Percentiles rank a stretch among this genome's conserved stretches.
Evolutionary conservation across 2,797 vertebrate species (phyloP).

Genomic region (Cynopterus sphinx): DNA sequence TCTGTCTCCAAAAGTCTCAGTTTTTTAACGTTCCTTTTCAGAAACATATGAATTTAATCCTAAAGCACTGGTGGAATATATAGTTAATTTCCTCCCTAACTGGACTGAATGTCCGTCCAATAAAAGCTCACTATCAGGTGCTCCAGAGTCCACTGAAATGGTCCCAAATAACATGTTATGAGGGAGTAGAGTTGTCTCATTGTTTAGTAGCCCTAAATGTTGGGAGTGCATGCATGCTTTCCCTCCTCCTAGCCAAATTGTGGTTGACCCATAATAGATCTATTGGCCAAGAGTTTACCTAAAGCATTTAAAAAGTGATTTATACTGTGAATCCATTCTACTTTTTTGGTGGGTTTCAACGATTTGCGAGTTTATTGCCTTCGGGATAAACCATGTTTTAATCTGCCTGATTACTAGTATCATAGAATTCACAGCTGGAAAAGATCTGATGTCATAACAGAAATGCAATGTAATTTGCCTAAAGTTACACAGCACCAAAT

Average conservation of each 20-base stretch:
- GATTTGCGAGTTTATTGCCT: not conserved
- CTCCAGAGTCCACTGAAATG: not conserved
- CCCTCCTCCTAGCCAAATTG: not conserved
- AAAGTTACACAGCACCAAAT: not conserved
- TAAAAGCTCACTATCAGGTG: not conserved
- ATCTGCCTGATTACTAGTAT: not conserved
- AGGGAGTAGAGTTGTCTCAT: not conserved
- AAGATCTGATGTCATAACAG: not conserved
- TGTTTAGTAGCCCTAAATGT: not conserved
- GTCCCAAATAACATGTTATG: not conserved
- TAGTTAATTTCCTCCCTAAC: conserved; percentile 6
- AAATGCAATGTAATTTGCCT: not conserved
- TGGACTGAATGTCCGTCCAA: not conserved
- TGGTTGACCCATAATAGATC: not conserved
- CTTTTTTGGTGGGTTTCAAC: not conserved
- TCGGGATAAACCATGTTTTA: not conserved
- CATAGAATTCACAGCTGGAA: conserved; percentile 13
- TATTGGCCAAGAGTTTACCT: not conserved
- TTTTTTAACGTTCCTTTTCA: conserved; percentile 66
- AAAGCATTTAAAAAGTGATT: conserved; percentile 20
- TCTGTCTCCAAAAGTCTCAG: conserved; percentile 53
- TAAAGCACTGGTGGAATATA: conserved; percentile 44
- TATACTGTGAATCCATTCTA: not conserved
- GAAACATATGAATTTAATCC: conserved; percentile 51
- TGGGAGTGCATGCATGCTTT: not conserved